Conservation (phyloP, 2,888 invertebrate species). For the Papilio elwesi region DNA sequence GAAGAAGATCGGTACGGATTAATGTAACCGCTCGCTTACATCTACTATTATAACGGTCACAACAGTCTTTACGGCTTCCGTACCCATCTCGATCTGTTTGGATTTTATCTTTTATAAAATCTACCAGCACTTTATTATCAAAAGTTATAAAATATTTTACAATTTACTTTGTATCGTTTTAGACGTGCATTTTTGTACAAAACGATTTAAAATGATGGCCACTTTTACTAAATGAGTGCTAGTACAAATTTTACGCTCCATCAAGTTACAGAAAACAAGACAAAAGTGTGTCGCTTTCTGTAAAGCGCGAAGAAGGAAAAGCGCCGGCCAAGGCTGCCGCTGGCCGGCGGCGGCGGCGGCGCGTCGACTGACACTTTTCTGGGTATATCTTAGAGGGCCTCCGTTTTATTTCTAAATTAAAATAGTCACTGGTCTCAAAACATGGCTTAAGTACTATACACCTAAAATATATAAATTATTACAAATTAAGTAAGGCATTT, state of each 20-base stretch:
- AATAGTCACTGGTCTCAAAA: constrained; percentile 84
- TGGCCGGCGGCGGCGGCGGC: constrained; percentile 46
- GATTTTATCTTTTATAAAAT: constrained; percentile 59
- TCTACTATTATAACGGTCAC: constrained; percentile 62
- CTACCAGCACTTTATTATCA: constrained; percentile 83
- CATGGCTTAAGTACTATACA: constrained; percentile 85
- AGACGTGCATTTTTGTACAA: constrained; percentile 67
- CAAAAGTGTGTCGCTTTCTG: constrained; percentile 70
- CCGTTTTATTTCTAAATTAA: constrained; percentile 79
- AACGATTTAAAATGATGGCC: constrained; percentile 67
- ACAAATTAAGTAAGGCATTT: constrained; percentile 85
- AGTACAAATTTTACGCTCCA: constrained; percentile 62
- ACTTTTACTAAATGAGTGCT: constrained; percentile 74
- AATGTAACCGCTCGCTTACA: constrained; percentile 69
- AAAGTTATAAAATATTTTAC: constrained; percentile 82
- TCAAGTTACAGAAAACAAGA: constrained; percentile 80
- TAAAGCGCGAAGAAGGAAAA: constrained; percentile 73
- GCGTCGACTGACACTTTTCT: constrained; percentile 74
- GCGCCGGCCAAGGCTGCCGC: constrained; percentile 66
- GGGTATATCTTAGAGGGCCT: constrained; percentile 61
- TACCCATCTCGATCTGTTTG: constrained; percentile 75
- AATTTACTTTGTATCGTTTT: constrained; percentile 62
- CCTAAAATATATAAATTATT: constrained; percentile 85
- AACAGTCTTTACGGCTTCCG: constrained; percentile 73
- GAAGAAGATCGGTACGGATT: constrained; percentile 79